These are phyloP conservation scores for Pangasius macronema DNA, from an alignment of 2,797 vertebrate species.

Conservation along the genomic window DNA sequence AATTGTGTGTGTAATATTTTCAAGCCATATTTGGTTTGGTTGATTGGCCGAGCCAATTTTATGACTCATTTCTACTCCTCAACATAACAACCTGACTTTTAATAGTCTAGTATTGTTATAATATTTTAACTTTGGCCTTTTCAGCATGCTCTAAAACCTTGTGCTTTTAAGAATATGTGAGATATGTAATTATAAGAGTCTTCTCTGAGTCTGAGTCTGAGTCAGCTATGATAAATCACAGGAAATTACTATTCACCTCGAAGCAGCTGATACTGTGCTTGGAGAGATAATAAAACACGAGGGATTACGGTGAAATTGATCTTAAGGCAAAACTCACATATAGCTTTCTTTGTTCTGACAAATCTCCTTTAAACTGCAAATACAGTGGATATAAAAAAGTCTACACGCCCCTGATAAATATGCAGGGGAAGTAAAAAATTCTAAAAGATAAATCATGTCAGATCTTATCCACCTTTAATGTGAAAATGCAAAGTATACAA, in stretches of 20 bases:
- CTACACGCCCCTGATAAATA: too few relatives aligned
- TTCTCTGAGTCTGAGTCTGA: background rate
- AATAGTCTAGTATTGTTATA: background rate
- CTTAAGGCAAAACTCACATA: background rate
- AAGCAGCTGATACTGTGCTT: background rate
- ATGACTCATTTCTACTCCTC: background rate
- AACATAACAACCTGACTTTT: background rate
- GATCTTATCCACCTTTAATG: too few relatives aligned
- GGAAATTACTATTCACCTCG: background rate
- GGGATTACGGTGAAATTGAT: background rate
- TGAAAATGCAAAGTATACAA: too few relatives aligned
- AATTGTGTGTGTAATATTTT: background rate
- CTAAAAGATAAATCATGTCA: too few relatives aligned
- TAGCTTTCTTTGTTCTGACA: background rate
- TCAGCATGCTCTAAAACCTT: too few relatives aligned
- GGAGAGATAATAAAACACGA: conserved; percentile 2
- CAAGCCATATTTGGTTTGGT: background rate
- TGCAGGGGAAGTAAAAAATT: too few relatives aligned
- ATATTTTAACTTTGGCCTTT: background rate
- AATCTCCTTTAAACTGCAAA: background rate
- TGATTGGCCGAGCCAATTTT: background rate
- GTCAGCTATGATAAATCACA: background rate
- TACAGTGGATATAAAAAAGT: too few relatives aligned
- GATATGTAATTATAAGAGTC: background rate
- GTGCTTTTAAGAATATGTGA: background rate